These are phyloP conservation scores for Luehdorfia chinensis DNA, from an alignment of 1,140 invertebrate species.

Conservation along the genomic window DNA sequence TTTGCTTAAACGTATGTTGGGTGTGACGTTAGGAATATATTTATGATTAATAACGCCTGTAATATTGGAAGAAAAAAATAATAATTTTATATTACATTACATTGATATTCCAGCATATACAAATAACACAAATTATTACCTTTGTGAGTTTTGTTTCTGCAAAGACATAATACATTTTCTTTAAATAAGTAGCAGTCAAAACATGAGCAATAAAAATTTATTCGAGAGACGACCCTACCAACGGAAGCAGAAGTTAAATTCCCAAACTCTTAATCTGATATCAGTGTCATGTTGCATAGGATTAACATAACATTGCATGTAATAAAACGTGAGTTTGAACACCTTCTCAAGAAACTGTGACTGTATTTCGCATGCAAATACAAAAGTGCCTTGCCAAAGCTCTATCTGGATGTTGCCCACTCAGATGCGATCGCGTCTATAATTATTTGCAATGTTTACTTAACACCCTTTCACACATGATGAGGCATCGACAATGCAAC, in stretches of 20 bases:
- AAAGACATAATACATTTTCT: too few relatives aligned
- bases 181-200: too few relatives aligned
- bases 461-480: constrained; percentile 78
- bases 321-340: constrained; percentile 53
- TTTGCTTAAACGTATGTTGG: too few relatives aligned
- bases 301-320: constrained; percentile 66
- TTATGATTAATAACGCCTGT: too few relatives aligned
- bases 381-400: constrained; percentile 56
- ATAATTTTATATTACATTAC: too few relatives aligned
- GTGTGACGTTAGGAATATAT: too few relatives aligned
- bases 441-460: constrained; percentile 79
- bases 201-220: background rate
- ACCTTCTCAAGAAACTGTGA: constrained; percentile 41
- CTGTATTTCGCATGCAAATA: constrained; percentile 67
- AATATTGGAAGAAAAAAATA: too few relatives aligned
- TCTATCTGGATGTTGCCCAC: constrained; percentile 39
- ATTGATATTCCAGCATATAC: too few relatives aligned
- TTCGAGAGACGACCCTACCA: background rate
- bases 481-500: constrained; percentile 62
- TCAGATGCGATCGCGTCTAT: constrained; percentile 70
- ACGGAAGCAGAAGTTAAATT: constrained; percentile 25
- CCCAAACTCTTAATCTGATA: constrained; percentile 68
- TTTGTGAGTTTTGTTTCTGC: too few relatives aligned
- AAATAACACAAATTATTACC: too few relatives aligned
- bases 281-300: constrained; percentile 65